Conservation (phyloP, 2,888 invertebrate genomes). For the Cistogaster globosa region DNA sequence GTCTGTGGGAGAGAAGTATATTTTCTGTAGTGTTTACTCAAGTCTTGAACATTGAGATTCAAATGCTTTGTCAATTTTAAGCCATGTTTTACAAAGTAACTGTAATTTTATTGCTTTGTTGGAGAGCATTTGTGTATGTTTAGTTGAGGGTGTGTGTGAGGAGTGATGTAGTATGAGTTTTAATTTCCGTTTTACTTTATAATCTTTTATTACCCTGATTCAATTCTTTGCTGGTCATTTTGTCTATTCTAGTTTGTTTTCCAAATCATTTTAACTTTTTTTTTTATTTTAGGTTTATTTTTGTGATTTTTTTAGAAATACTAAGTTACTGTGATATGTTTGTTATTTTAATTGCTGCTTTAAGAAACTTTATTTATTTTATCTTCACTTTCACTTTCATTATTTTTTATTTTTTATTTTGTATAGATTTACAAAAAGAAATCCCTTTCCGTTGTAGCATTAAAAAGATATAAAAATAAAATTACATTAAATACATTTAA, state of each 20-base stretch:
- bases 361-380: conserved; percentile 41
- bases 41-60: neutral
- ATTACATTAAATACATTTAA: too few relatives aligned
- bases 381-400: too few relatives aligned
- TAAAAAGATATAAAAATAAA: too few relatives aligned
- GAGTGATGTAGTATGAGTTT: conserved; percentile 36
- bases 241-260: conserved; percentile 8
- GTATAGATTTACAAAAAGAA: conserved; percentile 4
- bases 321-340: conserved; percentile 42
- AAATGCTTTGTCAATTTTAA: conserved; percentile 10
- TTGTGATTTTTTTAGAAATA: neutral
- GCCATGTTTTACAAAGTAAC: conserved; percentile 13
- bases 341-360: conserved; percentile 63
- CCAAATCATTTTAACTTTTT: conserved; percentile 5
- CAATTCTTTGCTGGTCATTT: neutral
- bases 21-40: too few relatives aligned
- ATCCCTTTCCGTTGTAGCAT: neutral
- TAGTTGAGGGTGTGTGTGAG: conserved; percentile 72
- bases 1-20: neutral
- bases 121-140: neutral
- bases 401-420: conserved; percentile 17
- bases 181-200: conserved; percentile 51
- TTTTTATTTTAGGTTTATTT: neutral
- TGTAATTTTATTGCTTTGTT: neutral
- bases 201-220: conserved; percentile 61